A percentile compares a stretch with the other conserved stretches of the same genome.
Conservation (phyloP, 2,797 vertebrate genomes). For the Phylloscopus collybita region DNA sequence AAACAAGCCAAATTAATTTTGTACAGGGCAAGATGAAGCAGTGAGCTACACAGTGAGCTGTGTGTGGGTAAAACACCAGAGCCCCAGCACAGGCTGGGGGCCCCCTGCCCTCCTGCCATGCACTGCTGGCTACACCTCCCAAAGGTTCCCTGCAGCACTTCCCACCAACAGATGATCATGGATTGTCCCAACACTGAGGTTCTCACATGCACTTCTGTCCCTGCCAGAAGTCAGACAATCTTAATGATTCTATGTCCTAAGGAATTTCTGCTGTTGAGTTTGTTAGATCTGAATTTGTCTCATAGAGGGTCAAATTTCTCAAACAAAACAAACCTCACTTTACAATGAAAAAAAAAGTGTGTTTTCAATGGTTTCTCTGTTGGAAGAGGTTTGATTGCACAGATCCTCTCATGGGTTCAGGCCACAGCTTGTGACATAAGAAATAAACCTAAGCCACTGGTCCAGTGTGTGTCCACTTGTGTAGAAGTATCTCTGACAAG, state of each 20-base stretch:
- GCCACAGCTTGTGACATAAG: fast-evolving
- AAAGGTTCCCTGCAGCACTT: background rate
- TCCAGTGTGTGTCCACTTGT: background rate
- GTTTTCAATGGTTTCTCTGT: background rate
- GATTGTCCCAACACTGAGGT: background rate
- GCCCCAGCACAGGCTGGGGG: background rate
- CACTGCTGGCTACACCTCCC: background rate
- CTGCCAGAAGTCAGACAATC: background rate
- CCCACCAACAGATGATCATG: background rate
- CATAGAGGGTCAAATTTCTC: background rate
- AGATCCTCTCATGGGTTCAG: background rate
- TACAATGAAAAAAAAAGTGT: fast-evolving
- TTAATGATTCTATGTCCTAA: background rate
- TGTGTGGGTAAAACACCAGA: background rate
- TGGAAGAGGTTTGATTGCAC: background rate
- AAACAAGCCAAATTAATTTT: background rate
- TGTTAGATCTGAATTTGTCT: background rate
- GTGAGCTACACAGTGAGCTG: fast-evolving
- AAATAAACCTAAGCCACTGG: background rate
- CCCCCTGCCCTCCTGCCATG: background rate
- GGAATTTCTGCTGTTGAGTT: background rate
- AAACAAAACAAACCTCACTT: background rate
- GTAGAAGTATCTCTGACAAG: background rate
- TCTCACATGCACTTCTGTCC: background rate
- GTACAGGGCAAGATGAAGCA: background rate